Evolutionary conservation across 2,888 invertebrate genomes (phyloP).

Genomic region (Caenorhabditis uteleia): DNA sequence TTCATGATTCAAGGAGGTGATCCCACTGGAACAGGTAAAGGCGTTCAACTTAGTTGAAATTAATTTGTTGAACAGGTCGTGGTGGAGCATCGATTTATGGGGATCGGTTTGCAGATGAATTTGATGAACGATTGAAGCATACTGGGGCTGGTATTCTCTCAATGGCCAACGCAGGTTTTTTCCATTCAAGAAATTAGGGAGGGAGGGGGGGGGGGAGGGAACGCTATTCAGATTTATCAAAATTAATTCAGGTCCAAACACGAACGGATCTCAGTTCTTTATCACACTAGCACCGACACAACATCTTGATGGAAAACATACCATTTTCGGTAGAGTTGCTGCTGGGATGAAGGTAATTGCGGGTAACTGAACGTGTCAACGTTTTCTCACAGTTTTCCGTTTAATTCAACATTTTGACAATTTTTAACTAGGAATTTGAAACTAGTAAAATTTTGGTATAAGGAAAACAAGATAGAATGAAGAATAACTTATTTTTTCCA

Average conservation of each 20-base stretch:
- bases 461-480: background rate
- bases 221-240: too few relatives aligned
- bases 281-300: slow-evolving; percentile 94
- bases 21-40: slow-evolving; percentile 87
- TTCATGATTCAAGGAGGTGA: slow-evolving; percentile 81
- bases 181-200: background rate
- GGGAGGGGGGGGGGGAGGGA: too few relatives aligned
- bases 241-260: slow-evolving; percentile 79
- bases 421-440: background rate
- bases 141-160: slow-evolving; percentile 78
- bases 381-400: background rate
- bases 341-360: slow-evolving; percentile 67
- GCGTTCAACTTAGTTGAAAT: background rate
- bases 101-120: slow-evolving; percentile 91
- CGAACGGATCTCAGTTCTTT: slow-evolving; percentile 98
- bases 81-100: slow-evolving; percentile 97
- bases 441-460: background rate
- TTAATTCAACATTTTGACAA: background rate
- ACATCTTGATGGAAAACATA: slow-evolving; percentile 96
- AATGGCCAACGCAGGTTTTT: slow-evolving; percentile 87
- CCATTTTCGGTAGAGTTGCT: slow-evolving; percentile 81
- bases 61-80: slow-evolving; percentile 76
- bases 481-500: background rate
- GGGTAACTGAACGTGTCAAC: background rate
- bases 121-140: slow-evolving; percentile 89